A percentile compares a stretch with the other conserved stretches of the same genome.
Evolutionary conservation across 2,113 vertebrate species (phyloP).

Genomic region (Nycticorax nycticorax): DNA sequence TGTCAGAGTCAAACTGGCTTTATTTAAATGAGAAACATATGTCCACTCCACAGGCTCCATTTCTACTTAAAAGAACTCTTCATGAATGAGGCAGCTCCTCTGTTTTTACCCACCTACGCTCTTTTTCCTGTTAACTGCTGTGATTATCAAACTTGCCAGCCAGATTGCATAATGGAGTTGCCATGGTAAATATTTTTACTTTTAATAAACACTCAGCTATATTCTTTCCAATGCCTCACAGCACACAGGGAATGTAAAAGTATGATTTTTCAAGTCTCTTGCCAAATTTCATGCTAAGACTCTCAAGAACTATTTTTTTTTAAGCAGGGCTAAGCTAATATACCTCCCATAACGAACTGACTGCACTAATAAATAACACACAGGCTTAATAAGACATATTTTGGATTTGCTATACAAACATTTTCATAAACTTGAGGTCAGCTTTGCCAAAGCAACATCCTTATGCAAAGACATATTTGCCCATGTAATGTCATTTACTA

Average conservation of each 20-base stretch:
- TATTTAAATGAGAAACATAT: constrained; percentile 22
- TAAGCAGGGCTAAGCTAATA: not conserved
- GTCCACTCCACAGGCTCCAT: constrained; percentile 9
- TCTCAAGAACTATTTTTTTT: not conserved
- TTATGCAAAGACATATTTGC: not conserved
- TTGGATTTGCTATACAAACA: not conserved
- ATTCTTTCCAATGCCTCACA: not conserved
- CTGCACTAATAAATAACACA: not conserved
- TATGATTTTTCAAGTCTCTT: not conserved
- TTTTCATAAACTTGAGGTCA: not conserved
- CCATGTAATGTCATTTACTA: not conserved
- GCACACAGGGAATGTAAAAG: not conserved
- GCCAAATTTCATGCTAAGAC: not conserved
- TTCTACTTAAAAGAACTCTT: not conserved
- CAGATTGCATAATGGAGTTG: not conserved
- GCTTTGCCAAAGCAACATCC: not conserved
- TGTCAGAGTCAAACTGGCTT: not conserved
- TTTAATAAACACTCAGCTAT: not conserved
- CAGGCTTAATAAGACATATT: not conserved
- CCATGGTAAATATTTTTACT: constrained; percentile 11
- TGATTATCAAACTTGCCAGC: not conserved
- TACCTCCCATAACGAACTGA: not conserved
- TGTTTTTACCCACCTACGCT: not conserved
- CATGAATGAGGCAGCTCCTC: not conserved
- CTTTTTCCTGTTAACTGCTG: not conserved